Conservation (phyloP, 2,113 vertebrate genomes). For the Hylia prasina region DNA sequence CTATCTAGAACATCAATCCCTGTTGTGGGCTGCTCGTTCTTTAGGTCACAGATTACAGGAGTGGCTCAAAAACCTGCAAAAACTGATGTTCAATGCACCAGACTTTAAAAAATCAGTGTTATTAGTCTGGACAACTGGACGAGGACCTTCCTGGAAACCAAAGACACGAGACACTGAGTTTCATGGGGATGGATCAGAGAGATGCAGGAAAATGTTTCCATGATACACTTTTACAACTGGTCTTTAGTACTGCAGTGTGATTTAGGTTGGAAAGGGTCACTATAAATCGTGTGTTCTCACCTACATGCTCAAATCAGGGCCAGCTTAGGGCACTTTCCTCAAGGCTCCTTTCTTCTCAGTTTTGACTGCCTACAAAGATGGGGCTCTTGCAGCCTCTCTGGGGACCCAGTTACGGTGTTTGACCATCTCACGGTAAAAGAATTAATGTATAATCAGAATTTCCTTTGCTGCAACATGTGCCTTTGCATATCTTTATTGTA, state of each 20-base stretch:
- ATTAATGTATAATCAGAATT: not conserved
- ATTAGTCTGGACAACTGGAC: not conserved
- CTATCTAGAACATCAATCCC: not conserved
- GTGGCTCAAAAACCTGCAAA: not conserved
- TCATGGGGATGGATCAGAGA: not conserved
- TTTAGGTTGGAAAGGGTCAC: not conserved
- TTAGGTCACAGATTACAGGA: not conserved
- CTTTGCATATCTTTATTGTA: not conserved
- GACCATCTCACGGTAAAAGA: not conserved
- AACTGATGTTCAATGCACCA: not conserved
- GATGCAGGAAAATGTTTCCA: not conserved
- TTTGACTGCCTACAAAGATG: not conserved
- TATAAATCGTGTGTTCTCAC: fast-evolving
- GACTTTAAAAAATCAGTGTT: not conserved
- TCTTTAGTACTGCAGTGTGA: not conserved
- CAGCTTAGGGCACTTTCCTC: not conserved
- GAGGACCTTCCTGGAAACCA: not conserved
- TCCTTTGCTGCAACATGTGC: not conserved
- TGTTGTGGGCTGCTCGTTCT: not conserved
- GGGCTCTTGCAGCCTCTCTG: not conserved
- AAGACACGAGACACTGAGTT: not conserved
- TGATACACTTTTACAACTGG: not conserved
- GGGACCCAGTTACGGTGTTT: not conserved
- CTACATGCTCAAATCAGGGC: not conserved
- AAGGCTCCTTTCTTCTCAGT: not conserved